A percentile compares a stretch with the other conserved stretches of the same genome.
These are phyloP conservation scores for Euplexia lucipara DNA, from an alignment of 2,888 invertebrate species.

Conservation along the genomic window DNA sequence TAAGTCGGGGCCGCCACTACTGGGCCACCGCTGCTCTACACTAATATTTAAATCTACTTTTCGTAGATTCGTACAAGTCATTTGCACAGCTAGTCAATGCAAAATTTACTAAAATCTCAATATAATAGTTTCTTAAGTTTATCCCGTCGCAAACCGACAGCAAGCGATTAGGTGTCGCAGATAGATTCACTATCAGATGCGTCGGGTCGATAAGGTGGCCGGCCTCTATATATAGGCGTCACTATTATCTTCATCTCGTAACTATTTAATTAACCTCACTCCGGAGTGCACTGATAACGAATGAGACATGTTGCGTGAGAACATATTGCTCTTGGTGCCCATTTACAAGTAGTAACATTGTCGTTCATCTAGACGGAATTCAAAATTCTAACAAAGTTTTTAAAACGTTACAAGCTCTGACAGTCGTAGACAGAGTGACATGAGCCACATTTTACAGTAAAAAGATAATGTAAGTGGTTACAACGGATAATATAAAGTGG, in stretches of 20 bases:
- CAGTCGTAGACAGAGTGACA: constrained; percentile 49
- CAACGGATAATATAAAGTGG: constrained; percentile 14
- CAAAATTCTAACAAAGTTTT: constrained; percentile 62
- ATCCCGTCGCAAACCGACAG: constrained; percentile 57
- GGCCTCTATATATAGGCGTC: constrained; percentile 83
- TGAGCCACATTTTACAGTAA: constrained; percentile 39
- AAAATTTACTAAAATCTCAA: constrained; percentile 20
- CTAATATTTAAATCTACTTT: no score
- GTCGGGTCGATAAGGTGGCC: constrained; percentile 83
- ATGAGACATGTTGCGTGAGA: constrained; percentile 82
- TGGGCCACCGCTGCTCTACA: no score
- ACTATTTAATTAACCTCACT: constrained; percentile 89
- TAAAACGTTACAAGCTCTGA: constrained; percentile 55
- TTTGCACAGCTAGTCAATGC: not conserved
- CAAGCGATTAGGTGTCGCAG: constrained; percentile 74
- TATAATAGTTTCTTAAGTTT: constrained; percentile 44
- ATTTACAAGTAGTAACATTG: constrained; percentile 39
- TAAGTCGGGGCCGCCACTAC: no score
- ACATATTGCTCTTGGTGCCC: constrained; percentile 67
- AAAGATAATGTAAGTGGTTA: constrained; percentile 39
- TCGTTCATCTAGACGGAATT: constrained; percentile 45
- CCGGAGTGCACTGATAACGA: constrained; percentile 82
- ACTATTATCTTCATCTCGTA: constrained; percentile 82
- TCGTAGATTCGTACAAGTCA: not conserved
- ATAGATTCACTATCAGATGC: constrained; percentile 83